Evolutionary conservation across 2,113 vertebrate genomes (phyloP).

Genomic region (Platycercus adscitus): DNA sequence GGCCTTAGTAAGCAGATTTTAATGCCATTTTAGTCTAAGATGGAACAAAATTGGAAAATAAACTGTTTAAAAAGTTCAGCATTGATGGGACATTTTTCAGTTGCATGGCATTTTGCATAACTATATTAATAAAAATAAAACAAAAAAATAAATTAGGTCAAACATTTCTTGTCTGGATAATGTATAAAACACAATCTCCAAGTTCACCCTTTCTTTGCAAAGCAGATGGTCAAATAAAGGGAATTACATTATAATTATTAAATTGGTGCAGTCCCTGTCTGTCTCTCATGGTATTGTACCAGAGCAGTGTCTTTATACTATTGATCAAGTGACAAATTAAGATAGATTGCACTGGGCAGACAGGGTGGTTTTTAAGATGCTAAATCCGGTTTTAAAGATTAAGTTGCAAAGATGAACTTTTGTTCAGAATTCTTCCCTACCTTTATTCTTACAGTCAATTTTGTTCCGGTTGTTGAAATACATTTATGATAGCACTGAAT

Average conservation of each 20-base stretch:
- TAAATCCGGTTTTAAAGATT: neutral
- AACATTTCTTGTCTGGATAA: neutral
- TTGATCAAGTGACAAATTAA: conserved; percentile 18
- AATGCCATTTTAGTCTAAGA: neutral
- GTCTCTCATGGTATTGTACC: neutral
- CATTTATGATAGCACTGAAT: neutral
- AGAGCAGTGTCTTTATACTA: neutral
- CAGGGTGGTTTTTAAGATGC: neutral
- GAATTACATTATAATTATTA: conserved; percentile 29
- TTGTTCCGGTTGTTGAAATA: neutral
- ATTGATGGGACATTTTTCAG: neutral
- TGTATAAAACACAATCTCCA: neutral
- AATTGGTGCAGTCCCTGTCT: neutral
- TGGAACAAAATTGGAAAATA: neutral
- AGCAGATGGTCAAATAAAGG: conserved; percentile 20
- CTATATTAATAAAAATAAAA: neutral
- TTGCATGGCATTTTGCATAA: neutral
- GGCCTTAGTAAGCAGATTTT: neutral
- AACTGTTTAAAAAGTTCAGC: neutral
- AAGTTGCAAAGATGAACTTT: neutral
- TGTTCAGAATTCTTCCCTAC: neutral
- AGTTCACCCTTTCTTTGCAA: neutral
- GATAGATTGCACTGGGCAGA: neutral
- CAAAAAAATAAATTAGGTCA: neutral
- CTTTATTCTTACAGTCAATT: neutral